Percentiles rank a stretch among this genome's conserved stretches.
Conservation (phyloP, 2,888 invertebrate genomes). For the Halictus quadricinctus region DNA sequence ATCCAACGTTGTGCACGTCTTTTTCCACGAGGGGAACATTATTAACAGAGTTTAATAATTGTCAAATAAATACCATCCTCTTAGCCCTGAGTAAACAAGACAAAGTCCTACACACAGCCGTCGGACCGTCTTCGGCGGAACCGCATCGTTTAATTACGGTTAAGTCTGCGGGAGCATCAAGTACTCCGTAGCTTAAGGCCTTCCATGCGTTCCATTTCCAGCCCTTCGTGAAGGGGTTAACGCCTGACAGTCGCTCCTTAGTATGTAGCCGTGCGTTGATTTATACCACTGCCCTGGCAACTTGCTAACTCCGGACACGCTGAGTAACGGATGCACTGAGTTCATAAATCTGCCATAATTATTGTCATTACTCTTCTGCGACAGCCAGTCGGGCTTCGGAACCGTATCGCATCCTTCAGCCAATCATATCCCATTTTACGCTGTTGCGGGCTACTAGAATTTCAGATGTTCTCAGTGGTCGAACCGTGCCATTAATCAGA, state of each 20-base stretch:
- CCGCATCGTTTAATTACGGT: conserved; percentile 49
- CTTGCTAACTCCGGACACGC: conserved; percentile 4
- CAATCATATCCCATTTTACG: background rate
- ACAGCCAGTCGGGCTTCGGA: background rate
- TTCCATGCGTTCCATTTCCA: background rate
- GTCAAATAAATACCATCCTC: background rate
- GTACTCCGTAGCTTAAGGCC: conserved; percentile 28
- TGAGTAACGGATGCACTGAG: background rate
- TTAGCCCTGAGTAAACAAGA: background rate
- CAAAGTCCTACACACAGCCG: background rate
- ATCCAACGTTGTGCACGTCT: background rate
- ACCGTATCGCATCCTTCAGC: background rate
- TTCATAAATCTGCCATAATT: conserved; percentile 27
- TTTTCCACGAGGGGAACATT: background rate
- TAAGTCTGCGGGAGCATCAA: conserved; percentile 40
- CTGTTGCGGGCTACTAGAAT: background rate
- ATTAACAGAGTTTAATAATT: background rate
- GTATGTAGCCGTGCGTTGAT: conserved; percentile 38
- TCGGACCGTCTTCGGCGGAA: background rate
- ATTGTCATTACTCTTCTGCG: background rate
- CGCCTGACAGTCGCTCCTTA: conserved; percentile 35
- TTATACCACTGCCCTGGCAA: conserved; percentile 22
- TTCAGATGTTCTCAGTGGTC: background rate
- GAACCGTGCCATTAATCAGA: background rate
- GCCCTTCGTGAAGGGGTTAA: background rate